Evolutionary conservation across 1,140 invertebrate species (phyloP).

Genomic region (Aphelinus certus): DNA sequence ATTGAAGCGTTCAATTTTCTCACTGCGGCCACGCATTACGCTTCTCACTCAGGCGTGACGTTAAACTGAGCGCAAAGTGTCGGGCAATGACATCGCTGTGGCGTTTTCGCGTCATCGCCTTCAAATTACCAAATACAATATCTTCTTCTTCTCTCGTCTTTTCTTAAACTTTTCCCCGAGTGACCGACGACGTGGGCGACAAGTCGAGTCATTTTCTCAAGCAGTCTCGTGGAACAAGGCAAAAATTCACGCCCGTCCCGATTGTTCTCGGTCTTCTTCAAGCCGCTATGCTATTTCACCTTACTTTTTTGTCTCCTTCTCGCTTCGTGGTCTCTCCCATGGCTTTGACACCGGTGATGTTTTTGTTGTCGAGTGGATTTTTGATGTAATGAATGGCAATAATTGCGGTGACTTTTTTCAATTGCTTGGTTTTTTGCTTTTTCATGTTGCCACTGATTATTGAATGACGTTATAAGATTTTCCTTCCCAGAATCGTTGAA

Average conservation of each 20-base stretch:
- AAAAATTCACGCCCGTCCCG: not conserved
- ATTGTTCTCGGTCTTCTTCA: too few species aligned
- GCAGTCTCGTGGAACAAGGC: conserved; percentile 7
- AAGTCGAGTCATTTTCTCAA: conserved; percentile 1
- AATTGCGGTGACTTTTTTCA: not conserved
- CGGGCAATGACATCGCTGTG: not conserved
- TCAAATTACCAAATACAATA: conserved; percentile 11
- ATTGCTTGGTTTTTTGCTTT: not conserved
- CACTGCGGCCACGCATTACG: conserved; percentile 5
- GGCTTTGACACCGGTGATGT: conserved; percentile 44
- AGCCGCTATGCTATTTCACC: too few species aligned
- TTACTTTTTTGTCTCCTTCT: too few species aligned
- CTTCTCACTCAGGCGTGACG: conserved; percentile 16
- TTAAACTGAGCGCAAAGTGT: not conserved
- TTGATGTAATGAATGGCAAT: not conserved
- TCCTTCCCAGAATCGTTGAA: too few species aligned
- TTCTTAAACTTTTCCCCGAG: not conserved
- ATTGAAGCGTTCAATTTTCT: conserved; percentile 10
- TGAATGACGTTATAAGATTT: too few species aligned
- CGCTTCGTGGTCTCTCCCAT: not conserved
- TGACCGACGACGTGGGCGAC: not conserved
- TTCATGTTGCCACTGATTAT: too few species aligned
- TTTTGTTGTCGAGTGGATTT: not conserved
- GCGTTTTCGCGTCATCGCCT: not conserved
- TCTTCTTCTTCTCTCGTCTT: not conserved